A percentile compares a stretch with the other conserved stretches of the same genome.
phyloP scores from a whole-genome alignment of 2,797 vertebrate genomes.

The Eurystomus glaucurus region DNA sequence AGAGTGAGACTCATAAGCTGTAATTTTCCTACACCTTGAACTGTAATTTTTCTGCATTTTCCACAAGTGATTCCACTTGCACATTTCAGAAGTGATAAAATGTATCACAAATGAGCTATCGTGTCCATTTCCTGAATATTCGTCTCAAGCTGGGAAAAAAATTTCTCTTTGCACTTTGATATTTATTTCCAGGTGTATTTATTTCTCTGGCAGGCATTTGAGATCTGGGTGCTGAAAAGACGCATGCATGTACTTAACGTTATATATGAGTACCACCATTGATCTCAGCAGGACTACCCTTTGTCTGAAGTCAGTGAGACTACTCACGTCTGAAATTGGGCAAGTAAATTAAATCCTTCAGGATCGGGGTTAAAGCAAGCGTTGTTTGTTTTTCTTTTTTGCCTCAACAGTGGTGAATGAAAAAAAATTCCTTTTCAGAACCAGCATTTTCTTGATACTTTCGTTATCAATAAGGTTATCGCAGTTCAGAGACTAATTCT shows the following conservation, averaged over 20 bases:
- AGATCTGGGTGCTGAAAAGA: slow-evolving; percentile 54
- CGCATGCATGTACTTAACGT: neutral
- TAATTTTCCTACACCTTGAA: neutral
- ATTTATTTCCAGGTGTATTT: slow-evolving; percentile 51
- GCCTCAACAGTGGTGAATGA: neutral
- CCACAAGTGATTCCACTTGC: slow-evolving; percentile 50
- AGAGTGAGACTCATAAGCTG: neutral
- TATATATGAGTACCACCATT: slow-evolving; percentile 40
- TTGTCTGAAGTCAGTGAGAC: slow-evolving; percentile 38
- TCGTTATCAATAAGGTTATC: neutral
- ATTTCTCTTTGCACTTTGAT: neutral
- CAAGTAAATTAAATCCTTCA: slow-evolving; percentile 39
- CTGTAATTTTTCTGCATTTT: neutral
- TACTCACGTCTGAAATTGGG: slow-evolving; percentile 6
- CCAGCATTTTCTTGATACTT: neutral
- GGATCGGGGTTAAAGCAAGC: neutral
- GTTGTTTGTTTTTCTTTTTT: neutral
- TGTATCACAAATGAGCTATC: slow-evolving; percentile 50
- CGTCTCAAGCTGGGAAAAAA: neutral
- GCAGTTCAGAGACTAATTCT: neutral
- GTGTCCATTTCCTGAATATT: slow-evolving; percentile 28
- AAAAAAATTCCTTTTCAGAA: neutral
- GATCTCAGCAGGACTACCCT: slow-evolving; percentile 61
- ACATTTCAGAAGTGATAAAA: slow-evolving; percentile 55
- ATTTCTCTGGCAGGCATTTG: slow-evolving; percentile 18